phyloP scores from a whole-genome alignment of 1,140 invertebrate genomes.

The Papilio dardanus region DNA sequence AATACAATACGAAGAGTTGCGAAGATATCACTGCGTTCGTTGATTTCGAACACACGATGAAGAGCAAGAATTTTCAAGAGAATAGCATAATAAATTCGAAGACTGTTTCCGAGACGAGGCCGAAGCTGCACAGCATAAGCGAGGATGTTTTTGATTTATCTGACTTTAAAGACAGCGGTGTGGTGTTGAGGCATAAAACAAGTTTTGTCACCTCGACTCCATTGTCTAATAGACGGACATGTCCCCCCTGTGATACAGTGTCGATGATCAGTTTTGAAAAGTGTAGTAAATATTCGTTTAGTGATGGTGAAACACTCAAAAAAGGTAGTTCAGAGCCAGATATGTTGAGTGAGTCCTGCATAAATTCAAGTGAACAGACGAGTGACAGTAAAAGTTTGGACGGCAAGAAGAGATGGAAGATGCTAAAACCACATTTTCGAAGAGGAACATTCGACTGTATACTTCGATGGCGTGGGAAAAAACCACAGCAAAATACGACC shows the following conservation, averaged over 20 bases:
- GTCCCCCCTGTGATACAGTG: conserved; percentile 59
- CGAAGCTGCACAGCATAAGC: conserved; percentile 64
- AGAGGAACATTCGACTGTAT: conserved; percentile 75
- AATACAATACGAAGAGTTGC: conserved; percentile 73
- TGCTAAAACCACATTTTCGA: conserved; percentile 68
- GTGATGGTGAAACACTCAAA: conserved; percentile 62
- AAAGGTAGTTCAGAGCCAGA: conserved; percentile 74
- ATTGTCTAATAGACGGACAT: conserved; percentile 68
- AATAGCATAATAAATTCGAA: conserved; percentile 74
- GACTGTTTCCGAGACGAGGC: conserved; percentile 47
- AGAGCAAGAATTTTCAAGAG: conserved; percentile 71
- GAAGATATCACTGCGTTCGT: conserved; percentile 75
- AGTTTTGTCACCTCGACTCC: conserved; percentile 73
- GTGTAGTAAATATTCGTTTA: conserved; percentile 57
- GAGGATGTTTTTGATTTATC: conserved; percentile 58
- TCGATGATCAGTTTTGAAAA: conserved; percentile 66
- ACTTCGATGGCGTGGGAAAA: conserved; percentile 70
- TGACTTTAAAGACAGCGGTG: conserved; percentile 64
- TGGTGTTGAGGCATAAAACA: conserved; percentile 55
- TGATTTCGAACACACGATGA: conserved; percentile 60
- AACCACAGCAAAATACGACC: conserved; percentile 51
- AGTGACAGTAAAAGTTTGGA: conserved; percentile 58
- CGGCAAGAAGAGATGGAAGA: conserved; percentile 62
- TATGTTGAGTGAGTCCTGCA: conserved; percentile 56
- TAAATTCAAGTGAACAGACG: conserved; percentile 34